Base-by-base conservation (phyloP, 2,113 vertebrate genomes). In the Phyllostomus discolor region DNA sequence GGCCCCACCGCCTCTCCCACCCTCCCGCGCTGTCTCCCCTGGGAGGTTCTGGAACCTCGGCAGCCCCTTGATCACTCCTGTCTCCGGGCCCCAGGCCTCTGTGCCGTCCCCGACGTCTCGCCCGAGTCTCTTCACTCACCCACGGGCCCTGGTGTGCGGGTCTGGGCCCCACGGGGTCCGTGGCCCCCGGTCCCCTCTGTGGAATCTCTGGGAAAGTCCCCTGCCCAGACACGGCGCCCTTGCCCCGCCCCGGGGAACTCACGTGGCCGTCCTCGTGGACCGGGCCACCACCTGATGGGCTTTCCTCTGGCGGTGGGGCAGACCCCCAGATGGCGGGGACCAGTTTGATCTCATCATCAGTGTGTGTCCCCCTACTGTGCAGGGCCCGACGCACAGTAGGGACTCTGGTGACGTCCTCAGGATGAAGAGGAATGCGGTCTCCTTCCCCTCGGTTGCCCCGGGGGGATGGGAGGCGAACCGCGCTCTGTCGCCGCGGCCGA, bases 61-160 rank as follows among this genome's bases (percentile, higher is more conserved):
- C 59, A 0, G 1, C 41, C 38, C 9, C 26, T 11, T 2, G 10
- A 1, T 4, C 7, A 3, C 83, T 31, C 66, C 52, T 15, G 38
- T 33, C 80, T 28, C 24, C 6, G 35, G 35, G 43, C 35, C 0
- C 10, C 50, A 1, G 17, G 28, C 41, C 28, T 16, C 2, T 0
- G 2, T 11, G 2, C 3, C 33, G 1, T 2, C 0, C 7, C 3
- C 33, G 22, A 2, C 16, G 0, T 3, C 5, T 41, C 26, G 1
- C 8, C 4, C 0, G 0, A 16, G 17, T 0, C 2, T 43, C 57
- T 24, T 22, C 7, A 4, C 1, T 22, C 19, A 0, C 8, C 73
- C 4, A 0, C 54, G 20, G 57, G 22, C 4, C 2, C 0, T 1
- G 11, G 46, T 2, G 3, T 17, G 72, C 0, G 0, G 9, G 3